A percentile compares a stretch with the other conserved stretches of the same genome.
phyloP scores from a whole-genome alignment of 2,888 invertebrate species.

The Brachypterus glaber region DNA sequence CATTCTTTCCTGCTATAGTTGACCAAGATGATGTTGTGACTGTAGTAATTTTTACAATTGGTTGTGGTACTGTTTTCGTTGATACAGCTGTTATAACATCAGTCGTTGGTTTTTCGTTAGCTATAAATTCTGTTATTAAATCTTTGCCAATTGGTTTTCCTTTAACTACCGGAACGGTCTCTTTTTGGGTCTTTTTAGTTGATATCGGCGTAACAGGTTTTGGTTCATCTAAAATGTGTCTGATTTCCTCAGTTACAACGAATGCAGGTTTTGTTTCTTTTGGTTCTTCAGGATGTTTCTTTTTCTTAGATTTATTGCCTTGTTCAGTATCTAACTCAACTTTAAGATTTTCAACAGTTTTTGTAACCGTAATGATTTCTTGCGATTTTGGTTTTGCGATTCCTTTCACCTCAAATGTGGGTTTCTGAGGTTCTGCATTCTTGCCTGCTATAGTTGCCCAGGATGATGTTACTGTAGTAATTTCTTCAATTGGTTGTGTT shows the following conservation, averaged over 20 bases:
- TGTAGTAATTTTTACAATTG: not conserved
- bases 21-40: not conserved
- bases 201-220: not conserved
- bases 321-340: slow-evolving; percentile 7
- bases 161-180: not conserved
- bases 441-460: not conserved
- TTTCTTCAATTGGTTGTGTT: not conserved
- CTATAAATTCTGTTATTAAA: no score
- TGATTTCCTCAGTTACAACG: not conserved
- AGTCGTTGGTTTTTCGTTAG: no score
- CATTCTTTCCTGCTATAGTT: slow-evolving; percentile 8
- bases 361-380: not conserved
- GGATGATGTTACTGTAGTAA: not conserved
- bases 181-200: not conserved
- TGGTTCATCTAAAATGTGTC: not conserved
- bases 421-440: slow-evolving; percentile 7
- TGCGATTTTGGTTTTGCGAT: not conserved
- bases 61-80: no score
- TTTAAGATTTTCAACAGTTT: not conserved
- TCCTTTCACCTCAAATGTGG: slow-evolving; percentile 1
- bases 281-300: not conserved
- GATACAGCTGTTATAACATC: not conserved
- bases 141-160: no score
- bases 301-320: slow-evolving; percentile 8
- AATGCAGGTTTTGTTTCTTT: slow-evolving; percentile 17